Percentiles rank a stretch among this genome's conserved stretches.
Conservation (phyloP, 2,113 vertebrate genomes). For the Varanus salvator region DNA sequence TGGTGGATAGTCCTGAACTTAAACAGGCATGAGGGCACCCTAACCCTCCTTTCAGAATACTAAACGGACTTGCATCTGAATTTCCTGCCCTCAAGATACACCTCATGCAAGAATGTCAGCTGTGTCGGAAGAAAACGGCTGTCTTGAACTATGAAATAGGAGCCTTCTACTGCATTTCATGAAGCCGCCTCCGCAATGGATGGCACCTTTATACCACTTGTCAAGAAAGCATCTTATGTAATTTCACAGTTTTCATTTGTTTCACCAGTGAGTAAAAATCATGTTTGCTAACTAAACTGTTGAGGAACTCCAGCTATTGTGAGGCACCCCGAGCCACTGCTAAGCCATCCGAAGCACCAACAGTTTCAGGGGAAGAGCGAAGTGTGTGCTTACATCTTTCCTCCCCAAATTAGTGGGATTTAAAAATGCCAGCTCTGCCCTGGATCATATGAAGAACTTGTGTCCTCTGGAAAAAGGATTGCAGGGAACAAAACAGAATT, state of each 20-base stretch:
- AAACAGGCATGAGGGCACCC: constrained; percentile 15
- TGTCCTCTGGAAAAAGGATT: neutral
- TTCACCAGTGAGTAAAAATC: constrained; percentile 4
- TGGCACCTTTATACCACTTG: constrained; percentile 55
- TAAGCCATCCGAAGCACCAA: neutral
- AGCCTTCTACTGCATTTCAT: neutral
- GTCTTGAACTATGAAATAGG: neutral
- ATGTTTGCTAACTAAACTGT: constrained; percentile 24
- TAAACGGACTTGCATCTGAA: neutral
- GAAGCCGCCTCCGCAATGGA: constrained; percentile 51
- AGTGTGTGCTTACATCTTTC: neutral
- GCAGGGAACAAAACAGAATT: neutral
- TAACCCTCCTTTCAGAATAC: constrained; percentile 12
- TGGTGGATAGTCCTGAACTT: neutral
- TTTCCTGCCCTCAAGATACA: constrained; percentile 7
- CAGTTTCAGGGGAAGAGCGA: neutral
- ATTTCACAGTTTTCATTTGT: constrained; percentile 65
- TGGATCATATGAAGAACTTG: neutral
- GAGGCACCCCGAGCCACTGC: neutral
- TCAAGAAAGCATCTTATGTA: constrained; percentile 61
- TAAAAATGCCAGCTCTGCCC: neutral
- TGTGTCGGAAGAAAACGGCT: constrained; percentile 40
- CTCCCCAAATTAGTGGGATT: neutral
- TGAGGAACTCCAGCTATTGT: neutral
- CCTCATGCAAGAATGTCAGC: constrained; percentile 21